These are phyloP conservation scores for Sparus aurata DNA, from an alignment of 2,797 vertebrate species.

Conservation along the genomic window DNA sequence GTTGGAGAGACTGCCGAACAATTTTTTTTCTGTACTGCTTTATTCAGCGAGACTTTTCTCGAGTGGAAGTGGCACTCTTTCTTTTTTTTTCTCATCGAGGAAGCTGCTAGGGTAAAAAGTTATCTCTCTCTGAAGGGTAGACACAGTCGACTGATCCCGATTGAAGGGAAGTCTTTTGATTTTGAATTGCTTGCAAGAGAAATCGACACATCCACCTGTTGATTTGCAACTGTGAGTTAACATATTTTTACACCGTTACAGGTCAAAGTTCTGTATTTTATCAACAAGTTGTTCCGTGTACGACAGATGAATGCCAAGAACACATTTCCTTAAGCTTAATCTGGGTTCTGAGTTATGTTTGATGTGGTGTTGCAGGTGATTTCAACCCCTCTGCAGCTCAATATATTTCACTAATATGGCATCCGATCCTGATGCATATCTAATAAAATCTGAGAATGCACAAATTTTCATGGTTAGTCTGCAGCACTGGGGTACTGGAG, in stretches of 20 bases:
- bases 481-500: slow-evolving; percentile 17
- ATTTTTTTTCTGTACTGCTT: slow-evolving; percentile 47
- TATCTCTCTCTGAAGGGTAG: neutral
- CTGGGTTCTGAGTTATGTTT: slow-evolving; percentile 14
- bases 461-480: slow-evolving; percentile 5
- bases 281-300: neutral
- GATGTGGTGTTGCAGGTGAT: slow-evolving; percentile 27
- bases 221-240: neutral
- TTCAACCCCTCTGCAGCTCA: neutral
- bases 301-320: neutral
- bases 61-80: slow-evolving; percentile 31
- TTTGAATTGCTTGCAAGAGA: neutral
- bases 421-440: neutral
- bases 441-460: neutral
- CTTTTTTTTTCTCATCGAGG: fast-evolving
- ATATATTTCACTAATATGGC: slow-evolving; percentile 11
- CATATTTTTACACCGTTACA: neutral
- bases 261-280: neutral
- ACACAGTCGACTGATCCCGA: neutral
- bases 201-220: slow-evolving; percentile 19
- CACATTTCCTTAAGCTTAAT: slow-evolving; percentile 3
- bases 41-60: slow-evolving; percentile 62
- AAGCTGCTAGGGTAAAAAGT: slow-evolving; percentile 20
- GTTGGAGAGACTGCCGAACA: slow-evolving; percentile 40
- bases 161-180: neutral